phyloP scores from a whole-genome alignment of 2,888 invertebrate genomes.

The Ophonus ardosiacus region DNA sequence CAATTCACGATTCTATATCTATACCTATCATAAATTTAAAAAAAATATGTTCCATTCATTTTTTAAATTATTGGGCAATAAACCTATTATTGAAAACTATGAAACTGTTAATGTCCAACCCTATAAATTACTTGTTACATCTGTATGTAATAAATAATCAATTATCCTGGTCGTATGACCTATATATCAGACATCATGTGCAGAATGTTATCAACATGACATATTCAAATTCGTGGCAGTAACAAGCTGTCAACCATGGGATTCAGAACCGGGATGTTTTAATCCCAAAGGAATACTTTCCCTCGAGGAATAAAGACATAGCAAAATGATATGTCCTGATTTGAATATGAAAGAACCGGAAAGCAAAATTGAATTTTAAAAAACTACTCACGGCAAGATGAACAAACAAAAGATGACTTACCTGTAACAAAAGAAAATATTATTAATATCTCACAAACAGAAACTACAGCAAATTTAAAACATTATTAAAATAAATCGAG shows the following conservation, averaged over 20 bases:
- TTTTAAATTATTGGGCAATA: no score
- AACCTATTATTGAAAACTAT: no score
- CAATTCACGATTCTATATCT: no score
- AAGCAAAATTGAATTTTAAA: not conserved
- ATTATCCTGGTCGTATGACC: constrained; percentile 8
- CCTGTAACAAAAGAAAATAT: not conserved
- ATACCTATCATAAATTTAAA: no score
- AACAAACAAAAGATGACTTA: not conserved
- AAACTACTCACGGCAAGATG: not conserved
- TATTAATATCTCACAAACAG: not conserved
- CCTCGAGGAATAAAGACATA: not conserved
- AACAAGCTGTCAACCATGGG: constrained; percentile 47
- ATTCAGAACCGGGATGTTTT: constrained; percentile 6
- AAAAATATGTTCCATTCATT: no score
- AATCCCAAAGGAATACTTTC: constrained; percentile 3
- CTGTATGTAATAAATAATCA: constrained; percentile 13
- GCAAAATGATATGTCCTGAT: not conserved
- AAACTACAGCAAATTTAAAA: no score
- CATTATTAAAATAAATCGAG: no score
- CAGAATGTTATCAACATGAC: constrained; percentile 16
- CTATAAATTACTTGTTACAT: not conserved
- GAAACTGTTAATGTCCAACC: not conserved
- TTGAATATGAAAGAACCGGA: not conserved
- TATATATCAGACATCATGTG: not conserved
- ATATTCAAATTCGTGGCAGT: constrained; percentile 44